A percentile compares a stretch with the other conserved stretches of the same genome.
Evolutionary conservation across 1,140 invertebrate genomes (phyloP).

Genomic region (Lordiphosa mommai): DNA sequence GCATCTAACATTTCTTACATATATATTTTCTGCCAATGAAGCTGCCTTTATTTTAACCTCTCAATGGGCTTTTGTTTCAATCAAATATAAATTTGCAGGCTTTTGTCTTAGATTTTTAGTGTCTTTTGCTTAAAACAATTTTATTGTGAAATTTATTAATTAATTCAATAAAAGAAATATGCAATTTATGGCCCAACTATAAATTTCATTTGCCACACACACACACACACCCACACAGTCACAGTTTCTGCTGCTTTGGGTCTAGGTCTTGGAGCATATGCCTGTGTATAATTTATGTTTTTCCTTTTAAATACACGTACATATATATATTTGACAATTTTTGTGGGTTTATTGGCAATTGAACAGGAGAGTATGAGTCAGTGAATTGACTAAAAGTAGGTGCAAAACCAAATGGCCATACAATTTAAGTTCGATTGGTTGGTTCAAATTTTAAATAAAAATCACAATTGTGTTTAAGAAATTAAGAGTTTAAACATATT

Average conservation of each 20-base stretch:
- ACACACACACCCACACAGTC: background rate
- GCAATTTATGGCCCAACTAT: slow-evolving; percentile 8
- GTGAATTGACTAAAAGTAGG: too few species aligned
- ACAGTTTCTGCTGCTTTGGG: background rate
- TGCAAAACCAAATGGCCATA: too few species aligned
- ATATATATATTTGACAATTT: background rate
- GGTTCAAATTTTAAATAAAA: too few species aligned
- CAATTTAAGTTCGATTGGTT: too few species aligned
- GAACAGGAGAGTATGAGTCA: too few species aligned
- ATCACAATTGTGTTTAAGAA: too few species aligned
- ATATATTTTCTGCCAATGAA: too few species aligned
- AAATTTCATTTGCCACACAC: slow-evolving; percentile 1
- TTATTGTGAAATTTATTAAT: slow-evolving; percentile 10
- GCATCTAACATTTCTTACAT: too few species aligned
- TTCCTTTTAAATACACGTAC: slow-evolving; percentile 3
- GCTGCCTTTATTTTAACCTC: too few species aligned
- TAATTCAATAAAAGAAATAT: slow-evolving; percentile 4
- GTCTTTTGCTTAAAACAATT: background rate
- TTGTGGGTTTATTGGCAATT: background rate
- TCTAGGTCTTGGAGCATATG: background rate
- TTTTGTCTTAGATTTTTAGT: background rate
- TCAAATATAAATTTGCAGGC: background rate
- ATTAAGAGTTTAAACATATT: too few species aligned
- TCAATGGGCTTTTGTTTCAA: too few species aligned
- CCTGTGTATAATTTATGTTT: slow-evolving; percentile 11